Conservation (phyloP, 2,888 invertebrate species). For the Rhamnusium bicolor region DNA sequence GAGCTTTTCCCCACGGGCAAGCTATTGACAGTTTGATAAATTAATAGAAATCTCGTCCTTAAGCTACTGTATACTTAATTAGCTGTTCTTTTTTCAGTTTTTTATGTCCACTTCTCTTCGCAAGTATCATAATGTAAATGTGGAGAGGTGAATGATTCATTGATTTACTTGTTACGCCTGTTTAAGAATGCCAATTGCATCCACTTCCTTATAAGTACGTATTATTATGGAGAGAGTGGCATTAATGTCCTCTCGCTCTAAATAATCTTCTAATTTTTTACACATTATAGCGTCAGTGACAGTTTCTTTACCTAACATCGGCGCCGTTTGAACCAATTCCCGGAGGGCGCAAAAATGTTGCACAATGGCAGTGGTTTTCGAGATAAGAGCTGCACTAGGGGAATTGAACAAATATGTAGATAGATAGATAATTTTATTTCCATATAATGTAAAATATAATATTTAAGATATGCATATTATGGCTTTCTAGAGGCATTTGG, state of each 20-base stretch:
- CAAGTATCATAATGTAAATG: not conserved
- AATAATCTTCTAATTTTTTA: not conserved
- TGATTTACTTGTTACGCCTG: not conserved
- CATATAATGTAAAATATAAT: too few relatives aligned
- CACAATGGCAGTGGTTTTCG: too few relatives aligned
- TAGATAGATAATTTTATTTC: too few relatives aligned
- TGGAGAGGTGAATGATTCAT: not conserved
- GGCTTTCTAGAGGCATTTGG: too few relatives aligned
- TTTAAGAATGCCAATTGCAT: not conserved
- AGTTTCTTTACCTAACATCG: not conserved
- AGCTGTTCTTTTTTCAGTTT: not conserved
- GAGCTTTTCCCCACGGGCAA: not conserved
- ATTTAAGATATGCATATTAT: too few relatives aligned
- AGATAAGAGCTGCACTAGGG: too few relatives aligned
- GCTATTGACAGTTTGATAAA: not conserved
- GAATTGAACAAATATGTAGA: too few relatives aligned
- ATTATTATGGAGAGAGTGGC: not conserved
- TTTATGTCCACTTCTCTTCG: not conserved
- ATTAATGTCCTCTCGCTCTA: not conserved
- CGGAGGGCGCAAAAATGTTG: too few relatives aligned
- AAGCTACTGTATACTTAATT: not conserved
- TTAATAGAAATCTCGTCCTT: not conserved
- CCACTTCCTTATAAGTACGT: slow-evolving; percentile 6
- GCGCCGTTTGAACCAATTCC: too few relatives aligned
- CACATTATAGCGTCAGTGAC: too few relatives aligned